Percentiles rank a stretch among this genome's conserved stretches.
These are phyloP conservation scores for Pagrus major DNA, from an alignment of 2,113 vertebrate genomes.

Conservation along the genomic window DNA sequence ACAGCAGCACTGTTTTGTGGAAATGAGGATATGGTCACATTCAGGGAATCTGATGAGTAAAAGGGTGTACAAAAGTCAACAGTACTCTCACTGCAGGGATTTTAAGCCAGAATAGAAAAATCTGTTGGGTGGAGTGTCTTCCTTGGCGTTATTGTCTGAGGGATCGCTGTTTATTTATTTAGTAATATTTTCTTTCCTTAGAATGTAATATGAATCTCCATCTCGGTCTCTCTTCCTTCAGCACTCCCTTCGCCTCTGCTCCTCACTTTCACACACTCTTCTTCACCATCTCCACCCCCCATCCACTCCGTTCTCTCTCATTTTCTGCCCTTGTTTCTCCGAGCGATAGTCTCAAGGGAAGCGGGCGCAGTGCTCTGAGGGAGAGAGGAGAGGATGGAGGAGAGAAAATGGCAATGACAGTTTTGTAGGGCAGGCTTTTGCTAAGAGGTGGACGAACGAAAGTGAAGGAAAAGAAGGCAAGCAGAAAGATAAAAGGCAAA, in stretches of 20 bases:
- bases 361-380: conserved; percentile 39
- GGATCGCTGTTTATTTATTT: background rate
- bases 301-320: conserved; percentile 24
- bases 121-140: background rate
- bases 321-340: conserved; percentile 69
- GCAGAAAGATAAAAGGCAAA: background rate
- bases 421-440: conserved; percentile 66
- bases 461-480: conserved; percentile 26
- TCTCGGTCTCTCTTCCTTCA: background rate
- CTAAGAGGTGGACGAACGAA: conserved; percentile 25
- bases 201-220: background rate
- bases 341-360: conserved; percentile 54
- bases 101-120: conserved; percentile 5
- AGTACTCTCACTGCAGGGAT: background rate
- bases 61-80: conserved; percentile 11
- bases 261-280: background rate
- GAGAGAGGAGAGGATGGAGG: conserved; percentile 59
- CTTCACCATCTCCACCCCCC: background rate
- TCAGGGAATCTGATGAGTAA: background rate
- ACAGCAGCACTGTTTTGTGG: background rate
- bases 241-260: conserved; percentile 5
- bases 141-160: background rate
- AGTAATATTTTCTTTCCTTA: background rate
- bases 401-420: conserved; percentile 67
- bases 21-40: background rate